These are phyloP conservation scores for Lycaena phlaeas DNA, from an alignment of 2,888 invertebrate genomes.

Conservation along the genomic window DNA sequence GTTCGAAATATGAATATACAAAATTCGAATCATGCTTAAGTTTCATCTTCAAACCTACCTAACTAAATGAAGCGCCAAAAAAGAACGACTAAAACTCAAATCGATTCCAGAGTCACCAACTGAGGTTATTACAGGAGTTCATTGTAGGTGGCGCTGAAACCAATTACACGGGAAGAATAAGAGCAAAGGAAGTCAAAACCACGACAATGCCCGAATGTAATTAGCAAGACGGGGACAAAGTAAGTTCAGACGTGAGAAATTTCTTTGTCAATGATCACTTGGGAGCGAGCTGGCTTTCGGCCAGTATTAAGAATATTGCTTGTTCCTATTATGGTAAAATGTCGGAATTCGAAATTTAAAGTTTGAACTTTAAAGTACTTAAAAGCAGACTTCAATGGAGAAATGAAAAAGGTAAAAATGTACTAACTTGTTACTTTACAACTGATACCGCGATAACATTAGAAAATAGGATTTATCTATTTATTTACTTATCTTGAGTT, in stretches of 20 bases:
- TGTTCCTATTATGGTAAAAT: not conserved
- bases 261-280: constrained; percentile 16
- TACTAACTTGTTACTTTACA: no score
- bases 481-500: no score
- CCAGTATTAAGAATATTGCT: constrained; percentile 14
- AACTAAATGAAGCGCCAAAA: no score
- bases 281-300: constrained; percentile 15
- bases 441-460: no score
- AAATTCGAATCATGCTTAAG: no score
- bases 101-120: not conserved
- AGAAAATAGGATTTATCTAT: no score
- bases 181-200: constrained; percentile 8
- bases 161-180: not conserved
- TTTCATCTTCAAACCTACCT: no score
- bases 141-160: not conserved
- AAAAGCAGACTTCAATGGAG: no score
- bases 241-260: constrained; percentile 17
- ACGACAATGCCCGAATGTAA: constrained; percentile 23
- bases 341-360: no score
- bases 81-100: not conserved
- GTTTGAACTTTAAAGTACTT: no score
- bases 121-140: not conserved
- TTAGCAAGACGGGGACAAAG: constrained; percentile 22
- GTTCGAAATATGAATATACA: no score
- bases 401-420: no score